These are phyloP conservation scores for Cyrtodaria siliqua DNA, from an alignment of 2,888 invertebrate genomes.

Conservation along the genomic window DNA sequence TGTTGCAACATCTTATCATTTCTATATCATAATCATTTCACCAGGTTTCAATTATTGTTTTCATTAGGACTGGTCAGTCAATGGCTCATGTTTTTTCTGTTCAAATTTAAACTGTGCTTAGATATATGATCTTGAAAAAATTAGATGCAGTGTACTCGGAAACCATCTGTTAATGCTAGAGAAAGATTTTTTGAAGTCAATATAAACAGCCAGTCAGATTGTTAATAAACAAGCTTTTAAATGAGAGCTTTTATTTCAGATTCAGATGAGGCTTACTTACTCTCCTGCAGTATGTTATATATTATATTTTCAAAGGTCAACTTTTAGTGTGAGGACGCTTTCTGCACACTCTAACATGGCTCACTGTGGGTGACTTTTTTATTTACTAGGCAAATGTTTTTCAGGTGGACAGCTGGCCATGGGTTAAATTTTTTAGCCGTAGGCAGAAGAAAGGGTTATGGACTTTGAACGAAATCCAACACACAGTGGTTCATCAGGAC, in stretches of 20 bases:
- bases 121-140: constrained; percentile 9
- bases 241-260: constrained; percentile 4
- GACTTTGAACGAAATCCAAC: constrained; percentile 14
- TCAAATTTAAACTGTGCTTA: neutral
- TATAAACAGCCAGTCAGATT: too few relatives aligned
- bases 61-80: too few relatives aligned
- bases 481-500: constrained; percentile 24
- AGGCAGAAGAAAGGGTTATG: constrained; percentile 20
- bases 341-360: constrained; percentile 3
- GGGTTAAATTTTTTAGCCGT: constrained; percentile 22
- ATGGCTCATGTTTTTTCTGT: neutral
- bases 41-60: too few relatives aligned
- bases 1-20: constrained; percentile 9
- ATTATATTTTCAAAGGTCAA: too few relatives aligned
- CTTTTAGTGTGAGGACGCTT: too few relatives aligned
- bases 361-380: constrained; percentile 5
- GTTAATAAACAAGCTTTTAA: too few relatives aligned
- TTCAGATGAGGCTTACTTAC: constrained; percentile 13
- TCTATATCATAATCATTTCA: constrained; percentile 11
- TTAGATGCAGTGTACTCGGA: constrained; percentile 9
- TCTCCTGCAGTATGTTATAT: constrained; percentile 3
- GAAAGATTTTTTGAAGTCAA: neutral
- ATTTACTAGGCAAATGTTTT: constrained; percentile 2
- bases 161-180: constrained; percentile 12
- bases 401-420: constrained; percentile 28